Conservation (phyloP, 1,140 invertebrate species). For the Caenorhabditis briggsae region DNA sequence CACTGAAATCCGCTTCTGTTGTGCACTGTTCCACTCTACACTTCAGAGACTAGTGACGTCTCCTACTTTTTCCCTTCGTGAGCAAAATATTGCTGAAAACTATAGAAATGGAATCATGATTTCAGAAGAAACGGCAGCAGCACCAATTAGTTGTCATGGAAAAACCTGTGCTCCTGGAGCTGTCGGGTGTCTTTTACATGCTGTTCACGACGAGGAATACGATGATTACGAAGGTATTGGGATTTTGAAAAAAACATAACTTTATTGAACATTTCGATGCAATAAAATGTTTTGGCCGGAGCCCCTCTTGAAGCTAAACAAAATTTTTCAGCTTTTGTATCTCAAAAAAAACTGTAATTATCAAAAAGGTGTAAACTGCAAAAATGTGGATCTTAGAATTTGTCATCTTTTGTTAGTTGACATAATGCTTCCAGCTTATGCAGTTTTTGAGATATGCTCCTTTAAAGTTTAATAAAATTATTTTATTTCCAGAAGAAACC, state of each 20-base stretch:
- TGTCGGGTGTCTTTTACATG: constrained; percentile 54
- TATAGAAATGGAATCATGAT: neutral
- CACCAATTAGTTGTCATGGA: constrained; percentile 43
- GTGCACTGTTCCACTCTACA: constrained; percentile 55
- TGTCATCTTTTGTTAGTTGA: too few species aligned
- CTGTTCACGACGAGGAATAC: constrained; percentile 7
- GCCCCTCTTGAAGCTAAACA: too few species aligned
- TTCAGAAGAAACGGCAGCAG: constrained; percentile 26
- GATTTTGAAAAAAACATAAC: neutral
- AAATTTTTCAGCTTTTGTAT: too few species aligned
- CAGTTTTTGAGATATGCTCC: too few species aligned
- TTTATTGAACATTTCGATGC: too few species aligned
- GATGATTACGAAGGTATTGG: constrained; percentile 54
- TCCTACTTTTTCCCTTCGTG: constrained; percentile 27
- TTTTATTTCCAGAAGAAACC: neutral
- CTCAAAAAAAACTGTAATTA: too few species aligned
- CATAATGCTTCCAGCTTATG: too few species aligned
- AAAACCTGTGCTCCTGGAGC: constrained; percentile 51
- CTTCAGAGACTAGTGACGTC: constrained; percentile 38
- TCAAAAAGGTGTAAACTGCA: too few species aligned
- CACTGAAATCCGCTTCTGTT: constrained; percentile 52
- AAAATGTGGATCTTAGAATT: too few species aligned
- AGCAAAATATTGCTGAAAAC: neutral
- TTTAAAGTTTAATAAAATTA: neutral
- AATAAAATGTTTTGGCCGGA: too few species aligned